These are phyloP conservation scores for Dicycla oo DNA, from an alignment of 2,888 invertebrate genomes.

Conservation along the genomic window DNA sequence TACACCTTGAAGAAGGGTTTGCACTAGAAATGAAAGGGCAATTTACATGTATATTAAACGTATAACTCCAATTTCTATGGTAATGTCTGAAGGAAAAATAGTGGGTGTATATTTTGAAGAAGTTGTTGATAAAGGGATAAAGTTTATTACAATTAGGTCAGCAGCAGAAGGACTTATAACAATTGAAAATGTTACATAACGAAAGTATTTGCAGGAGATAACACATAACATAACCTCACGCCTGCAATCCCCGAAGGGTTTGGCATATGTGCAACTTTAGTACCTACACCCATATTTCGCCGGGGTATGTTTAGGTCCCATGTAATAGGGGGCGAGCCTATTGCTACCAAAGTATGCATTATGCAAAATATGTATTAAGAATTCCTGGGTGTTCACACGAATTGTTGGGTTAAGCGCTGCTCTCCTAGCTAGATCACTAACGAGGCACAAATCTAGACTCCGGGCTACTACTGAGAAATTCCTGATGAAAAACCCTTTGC, in stretches of 20 bases:
- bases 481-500: neutral
- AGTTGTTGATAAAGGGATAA: conserved; percentile 24
- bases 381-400: neutral
- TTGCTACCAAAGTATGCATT: neutral
- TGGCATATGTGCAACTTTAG: neutral
- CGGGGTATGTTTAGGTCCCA: neutral
- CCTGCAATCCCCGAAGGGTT: neutral
- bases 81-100: conserved; percentile 48
- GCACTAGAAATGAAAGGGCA: conserved; percentile 50
- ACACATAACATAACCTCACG: neutral
- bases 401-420: neutral
- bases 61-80: conserved; percentile 59
- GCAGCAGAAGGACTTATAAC: neutral
- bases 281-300: neutral
- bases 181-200: neutral
- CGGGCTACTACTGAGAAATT: neutral
- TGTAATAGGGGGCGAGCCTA: neutral
- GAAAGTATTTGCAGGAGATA: neutral
- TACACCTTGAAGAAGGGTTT: conserved; percentile 47
- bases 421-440: neutral
- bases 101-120: conserved; percentile 40
- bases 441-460: neutral
- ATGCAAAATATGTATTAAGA: neutral
- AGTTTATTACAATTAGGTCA: neutral
- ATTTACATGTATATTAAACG: conserved; percentile 57